A percentile compares a stretch with the other conserved stretches of the same genome.
phyloP scores from a whole-genome alignment of 2,888 invertebrate genomes.

The Cetonia aurata region DNA sequence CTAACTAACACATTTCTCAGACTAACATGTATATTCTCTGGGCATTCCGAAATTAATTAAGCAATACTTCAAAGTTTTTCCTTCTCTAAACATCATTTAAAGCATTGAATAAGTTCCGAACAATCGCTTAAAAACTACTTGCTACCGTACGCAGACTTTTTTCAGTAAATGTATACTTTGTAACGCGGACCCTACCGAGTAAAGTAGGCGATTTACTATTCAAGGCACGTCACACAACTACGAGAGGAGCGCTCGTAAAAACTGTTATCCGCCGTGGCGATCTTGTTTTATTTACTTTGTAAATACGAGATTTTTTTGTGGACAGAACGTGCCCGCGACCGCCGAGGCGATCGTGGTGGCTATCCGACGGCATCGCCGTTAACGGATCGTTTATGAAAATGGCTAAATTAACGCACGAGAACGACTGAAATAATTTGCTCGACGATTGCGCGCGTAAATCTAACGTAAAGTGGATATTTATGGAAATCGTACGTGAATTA shows the following conservation, averaged over 20 bases:
- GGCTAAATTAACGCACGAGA: slow-evolving; percentile 10
- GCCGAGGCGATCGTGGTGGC: background rate
- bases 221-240: background rate
- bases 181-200: background rate
- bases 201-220: slow-evolving; percentile 1
- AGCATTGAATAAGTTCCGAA: no score
- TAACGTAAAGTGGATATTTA: background rate
- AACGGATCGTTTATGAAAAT: background rate
- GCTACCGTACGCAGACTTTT: background rate
- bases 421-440: no score
- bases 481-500: background rate
- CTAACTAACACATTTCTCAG: no score
- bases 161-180: no score
- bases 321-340: background rate
- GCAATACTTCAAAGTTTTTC: no score
- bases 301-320: slow-evolving; percentile 10
- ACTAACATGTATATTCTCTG: no score
- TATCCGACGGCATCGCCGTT: background rate
- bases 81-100: no score
- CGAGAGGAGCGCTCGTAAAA: slow-evolving; percentile 1
- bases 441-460: background rate
- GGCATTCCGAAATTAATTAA: no score
- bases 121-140: background rate
- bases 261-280: background rate
- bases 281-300: slow-evolving; percentile 3